These are phyloP conservation scores for Tautogolabrus adspersus DNA, from an alignment of 2,113 vertebrate genomes.

Conservation along the genomic window DNA sequence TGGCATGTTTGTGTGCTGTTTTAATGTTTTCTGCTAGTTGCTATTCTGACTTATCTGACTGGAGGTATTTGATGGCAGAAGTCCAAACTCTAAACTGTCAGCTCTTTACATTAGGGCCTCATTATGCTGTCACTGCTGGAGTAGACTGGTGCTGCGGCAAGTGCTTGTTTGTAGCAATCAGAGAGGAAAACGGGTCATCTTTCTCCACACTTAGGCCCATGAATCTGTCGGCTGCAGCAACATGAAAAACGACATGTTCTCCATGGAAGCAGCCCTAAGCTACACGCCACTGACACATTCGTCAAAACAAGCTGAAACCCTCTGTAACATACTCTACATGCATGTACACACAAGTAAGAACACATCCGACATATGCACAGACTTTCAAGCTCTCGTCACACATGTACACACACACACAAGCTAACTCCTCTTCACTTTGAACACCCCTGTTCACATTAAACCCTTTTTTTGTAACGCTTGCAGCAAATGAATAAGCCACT, in stretches of 20 bases:
- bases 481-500: slow-evolving; percentile 81
- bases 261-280: slow-evolving; percentile 25
- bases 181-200: slow-evolving; percentile 50
- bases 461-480: slow-evolving; percentile 66
- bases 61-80: slow-evolving; percentile 52
- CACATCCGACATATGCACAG: slow-evolving; percentile 45
- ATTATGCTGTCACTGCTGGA: slow-evolving; percentile 49
- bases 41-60: slow-evolving; percentile 41
- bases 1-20: neutral
- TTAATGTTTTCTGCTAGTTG: slow-evolving; percentile 32
- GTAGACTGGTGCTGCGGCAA: slow-evolving; percentile 43
- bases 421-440: slow-evolving; percentile 42
- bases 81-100: slow-evolving; percentile 58
- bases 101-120: slow-evolving; percentile 57
- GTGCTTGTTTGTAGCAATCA: slow-evolving; percentile 48
- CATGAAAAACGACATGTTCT: slow-evolving; percentile 31
- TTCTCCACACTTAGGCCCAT: slow-evolving; percentile 29
- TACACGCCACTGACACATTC: slow-evolving; percentile 14
- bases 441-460: slow-evolving; percentile 65
- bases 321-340: slow-evolving; percentile 44
- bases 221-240: slow-evolving; percentile 37
- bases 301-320: slow-evolving; percentile 54
- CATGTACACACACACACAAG: slow-evolving; percentile 6
- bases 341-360: slow-evolving; percentile 50
- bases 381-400: slow-evolving; percentile 19